Conservation (phyloP, 2,888 invertebrate genomes). For the Agrochola circellaris region DNA sequence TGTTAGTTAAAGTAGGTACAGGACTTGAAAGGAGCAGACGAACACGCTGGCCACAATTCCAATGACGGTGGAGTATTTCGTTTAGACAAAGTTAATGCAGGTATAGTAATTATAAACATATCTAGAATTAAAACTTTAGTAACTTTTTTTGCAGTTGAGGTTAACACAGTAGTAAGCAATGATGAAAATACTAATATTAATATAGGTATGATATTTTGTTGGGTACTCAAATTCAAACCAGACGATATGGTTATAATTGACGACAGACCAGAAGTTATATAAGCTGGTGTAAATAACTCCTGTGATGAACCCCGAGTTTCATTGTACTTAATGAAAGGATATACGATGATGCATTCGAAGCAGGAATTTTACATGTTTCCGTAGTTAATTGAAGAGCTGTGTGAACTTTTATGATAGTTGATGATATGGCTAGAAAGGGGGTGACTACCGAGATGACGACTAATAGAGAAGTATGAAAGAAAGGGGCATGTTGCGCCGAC, state of each 20-base stretch:
- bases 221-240: neutral
- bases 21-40: neutral
- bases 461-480: too few species aligned
- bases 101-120: neutral
- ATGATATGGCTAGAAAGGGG: too few species aligned
- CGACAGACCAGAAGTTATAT: neutral
- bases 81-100: neutral
- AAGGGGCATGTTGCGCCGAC: too few species aligned
- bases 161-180: neutral
- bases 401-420: too few species aligned
- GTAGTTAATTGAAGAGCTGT: neutral
- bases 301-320: conserved; percentile 68
- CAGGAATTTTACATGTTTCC: neutral
- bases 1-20: neutral
- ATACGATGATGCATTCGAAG: conserved; percentile 29
- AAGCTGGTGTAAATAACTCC: conserved; percentile 69
- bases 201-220: neutral
- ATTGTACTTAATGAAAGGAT: conserved; percentile 50
- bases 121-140: neutral
- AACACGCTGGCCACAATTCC: neutral
- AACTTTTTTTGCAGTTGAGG: neutral
- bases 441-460: too few species aligned
- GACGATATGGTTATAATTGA: neutral
- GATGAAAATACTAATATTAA: neutral
- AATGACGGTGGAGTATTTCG: neutral